Percentiles rank a stretch among this genome's conserved stretches.
Conservation (phyloP, 23 tunicate species). For the Styela clava region DNA sequence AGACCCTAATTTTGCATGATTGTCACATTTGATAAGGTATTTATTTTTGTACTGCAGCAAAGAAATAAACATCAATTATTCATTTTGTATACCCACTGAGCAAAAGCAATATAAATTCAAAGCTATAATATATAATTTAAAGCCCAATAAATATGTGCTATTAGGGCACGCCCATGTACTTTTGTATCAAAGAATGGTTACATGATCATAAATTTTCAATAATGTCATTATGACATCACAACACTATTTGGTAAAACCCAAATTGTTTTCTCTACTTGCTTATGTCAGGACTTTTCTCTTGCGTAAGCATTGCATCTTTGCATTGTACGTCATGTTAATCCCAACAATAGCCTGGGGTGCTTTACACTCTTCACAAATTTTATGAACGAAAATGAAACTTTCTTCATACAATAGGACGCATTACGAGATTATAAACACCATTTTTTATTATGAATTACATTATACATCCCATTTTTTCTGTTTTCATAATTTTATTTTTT, state of each 20-base stretch:
- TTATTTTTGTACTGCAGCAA: too few relatives aligned
- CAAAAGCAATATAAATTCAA: background rate
- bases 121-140: background rate
- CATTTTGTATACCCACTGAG: background rate
- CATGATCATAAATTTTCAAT: background rate
- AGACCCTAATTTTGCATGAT: too few relatives aligned
- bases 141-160: too few relatives aligned
- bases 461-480: background rate
- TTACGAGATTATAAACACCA: background rate
- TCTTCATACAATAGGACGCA: background rate
- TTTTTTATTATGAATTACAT: background rate
- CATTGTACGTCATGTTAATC: background rate
- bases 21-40: too few relatives aligned
- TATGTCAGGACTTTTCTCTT: background rate
- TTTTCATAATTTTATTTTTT: background rate
- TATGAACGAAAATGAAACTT: background rate
- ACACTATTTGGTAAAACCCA: background rate
- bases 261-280: background rate
- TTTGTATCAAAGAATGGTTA: too few relatives aligned
- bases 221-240: background rate
- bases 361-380: background rate
- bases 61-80: background rate
- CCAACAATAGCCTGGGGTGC: background rate
- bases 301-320: background rate
- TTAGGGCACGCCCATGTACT: too few relatives aligned